Percentiles rank a stretch among this genome's conserved stretches.
These are phyloP conservation scores for Ailurus styani DNA, from an alignment of 2,113 vertebrate genomes.

Conservation along the genomic window DNA sequence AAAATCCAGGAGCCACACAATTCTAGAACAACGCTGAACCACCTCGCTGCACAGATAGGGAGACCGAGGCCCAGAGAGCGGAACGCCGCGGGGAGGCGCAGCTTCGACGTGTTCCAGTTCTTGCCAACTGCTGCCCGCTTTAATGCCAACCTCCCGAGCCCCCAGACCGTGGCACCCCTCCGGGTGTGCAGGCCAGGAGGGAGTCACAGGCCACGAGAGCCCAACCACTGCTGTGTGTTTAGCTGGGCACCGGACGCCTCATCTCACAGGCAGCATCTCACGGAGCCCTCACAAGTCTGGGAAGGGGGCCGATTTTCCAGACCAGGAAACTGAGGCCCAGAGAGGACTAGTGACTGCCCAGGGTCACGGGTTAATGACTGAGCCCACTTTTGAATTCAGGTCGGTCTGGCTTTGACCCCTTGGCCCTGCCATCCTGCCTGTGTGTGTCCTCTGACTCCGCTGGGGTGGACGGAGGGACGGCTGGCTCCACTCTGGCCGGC, in stretches of 20 bases:
- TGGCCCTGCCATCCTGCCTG: neutral
- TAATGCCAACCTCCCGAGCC: neutral
- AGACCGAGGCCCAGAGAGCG: neutral
- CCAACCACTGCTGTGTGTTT: fast-evolving
- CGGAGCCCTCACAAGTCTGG: neutral
- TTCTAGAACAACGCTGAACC: neutral
- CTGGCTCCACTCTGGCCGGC: constrained; percentile 68
- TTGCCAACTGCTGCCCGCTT: neutral
- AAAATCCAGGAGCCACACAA: neutral
- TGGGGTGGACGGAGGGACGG: constrained; percentile 5
- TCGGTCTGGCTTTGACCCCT: neutral
- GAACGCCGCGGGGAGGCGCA: neutral
- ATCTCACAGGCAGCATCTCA: neutral
- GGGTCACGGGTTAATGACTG: neutral
- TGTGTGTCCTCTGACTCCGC: constrained; percentile 57
- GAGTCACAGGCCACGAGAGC: fast-evolving
- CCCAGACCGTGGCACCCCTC: neutral
- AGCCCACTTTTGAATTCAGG: neutral
- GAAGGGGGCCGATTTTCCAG: neutral
- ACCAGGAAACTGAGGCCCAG: neutral
- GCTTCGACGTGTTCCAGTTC: neutral
- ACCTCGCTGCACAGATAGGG: neutral
- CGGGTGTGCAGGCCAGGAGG: too few relatives aligned
- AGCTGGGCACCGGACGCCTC: too few relatives aligned
- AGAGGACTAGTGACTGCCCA: neutral